phyloP scores from a whole-genome alignment of 2,113 vertebrate genomes.

The Riparia riparia region DNA sequence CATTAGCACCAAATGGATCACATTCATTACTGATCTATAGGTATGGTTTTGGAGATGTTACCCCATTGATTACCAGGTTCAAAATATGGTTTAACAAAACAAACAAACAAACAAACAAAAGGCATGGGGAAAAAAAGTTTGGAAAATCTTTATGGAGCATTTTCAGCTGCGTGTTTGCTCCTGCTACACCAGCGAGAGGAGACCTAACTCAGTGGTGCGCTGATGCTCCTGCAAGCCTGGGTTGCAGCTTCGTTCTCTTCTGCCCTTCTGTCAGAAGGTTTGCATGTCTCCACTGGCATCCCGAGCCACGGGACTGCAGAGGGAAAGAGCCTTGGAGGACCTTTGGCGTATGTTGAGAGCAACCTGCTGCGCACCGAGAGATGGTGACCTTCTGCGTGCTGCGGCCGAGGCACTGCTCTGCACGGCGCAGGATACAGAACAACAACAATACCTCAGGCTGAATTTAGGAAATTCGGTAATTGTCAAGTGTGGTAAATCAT shows the following conservation, averaged over 20 bases:
- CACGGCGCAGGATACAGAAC: background rate
- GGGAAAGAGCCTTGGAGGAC: background rate
- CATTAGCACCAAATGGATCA: background rate
- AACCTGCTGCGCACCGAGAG: background rate
- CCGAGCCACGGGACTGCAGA: rapidly evolving
- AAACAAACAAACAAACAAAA: background rate
- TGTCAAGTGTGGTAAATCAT: slow-evolving; percentile 72
- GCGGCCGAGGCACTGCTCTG: background rate
- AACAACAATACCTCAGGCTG: slow-evolving; percentile 55
- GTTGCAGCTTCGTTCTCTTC: background rate
- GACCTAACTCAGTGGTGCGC: background rate
- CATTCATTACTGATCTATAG: background rate
- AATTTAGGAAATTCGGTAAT: slow-evolving; percentile 71
- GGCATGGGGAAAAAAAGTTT: background rate
- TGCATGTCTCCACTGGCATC: background rate
- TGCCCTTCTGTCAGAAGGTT: background rate
- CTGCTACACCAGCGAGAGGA: background rate
- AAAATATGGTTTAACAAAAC: background rate
- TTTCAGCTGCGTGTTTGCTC: background rate
- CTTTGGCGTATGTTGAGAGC: rapidly evolving
- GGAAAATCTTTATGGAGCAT: background rate
- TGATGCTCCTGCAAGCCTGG: background rate
- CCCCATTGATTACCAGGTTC: background rate
- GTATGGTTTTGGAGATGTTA: background rate
- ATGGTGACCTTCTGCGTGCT: background rate